Base-by-base conservation (phyloP, 2,797 vertebrate species). In the Eulemur albifrons region DNA sequence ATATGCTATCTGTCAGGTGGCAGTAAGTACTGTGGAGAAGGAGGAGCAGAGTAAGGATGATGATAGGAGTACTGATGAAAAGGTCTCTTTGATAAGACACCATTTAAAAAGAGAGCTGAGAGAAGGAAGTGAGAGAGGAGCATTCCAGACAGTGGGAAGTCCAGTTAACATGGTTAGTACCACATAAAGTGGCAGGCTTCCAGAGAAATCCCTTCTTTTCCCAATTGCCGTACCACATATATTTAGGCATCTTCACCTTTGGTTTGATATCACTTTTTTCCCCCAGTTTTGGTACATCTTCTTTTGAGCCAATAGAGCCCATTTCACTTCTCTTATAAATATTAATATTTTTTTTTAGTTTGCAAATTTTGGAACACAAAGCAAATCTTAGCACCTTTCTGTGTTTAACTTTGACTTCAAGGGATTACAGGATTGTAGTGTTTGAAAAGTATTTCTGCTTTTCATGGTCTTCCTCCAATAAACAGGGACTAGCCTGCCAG, bases 391-490 rank as follows among this genome's bases (percentile, higher is more conserved):
- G 15, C 40, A 59, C 7, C 32, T 40, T 52, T 79, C 11, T 85
- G 17, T 90, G 77, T 73, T 65, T 75, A 75, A 52, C 25, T 17
- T 93, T 95, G 43, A 65, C 61, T 90, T 73, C 61, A 50, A 69
- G 45, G 11, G 18, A 79, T 93, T 83, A 17, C 21, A 86, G 38
- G 65, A 25, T 87, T 30, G 27, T 59, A 77, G 76, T 75, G 43
- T 67, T 93, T 83, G 50, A 88, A 87, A 90, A 73, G 1, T 57
- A 35, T 90, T 92, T 90, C 23, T 93, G 48, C n/a, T 75, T 59
- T 93, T 54, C 27, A 43, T 48, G 77, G 32, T 17, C 40, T 48
- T 40, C 8, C 4, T 3, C 13, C 8, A 75, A 20, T 72, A 79
- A 59, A 67, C 0, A 32, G 13, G 76, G 27, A 32, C 4, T n/a